These are phyloP conservation scores for Stomatorhinus walkeri DNA, from an alignment of 2,797 vertebrate genomes.

Conservation along the genomic window DNA sequence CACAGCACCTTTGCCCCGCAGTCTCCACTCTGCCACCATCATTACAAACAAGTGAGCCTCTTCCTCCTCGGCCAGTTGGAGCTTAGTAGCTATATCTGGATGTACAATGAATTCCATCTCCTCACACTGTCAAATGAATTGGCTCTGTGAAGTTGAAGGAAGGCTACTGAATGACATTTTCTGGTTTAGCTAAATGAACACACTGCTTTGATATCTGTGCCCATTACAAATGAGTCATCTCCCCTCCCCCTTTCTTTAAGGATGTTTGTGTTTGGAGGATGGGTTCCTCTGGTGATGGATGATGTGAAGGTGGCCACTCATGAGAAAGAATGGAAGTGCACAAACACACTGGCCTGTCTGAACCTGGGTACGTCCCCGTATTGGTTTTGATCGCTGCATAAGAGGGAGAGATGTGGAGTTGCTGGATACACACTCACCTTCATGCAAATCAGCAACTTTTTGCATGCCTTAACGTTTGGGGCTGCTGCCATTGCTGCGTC, in stretches of 20 bases:
- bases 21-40: slow-evolving; percentile 87
- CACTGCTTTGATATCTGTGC: background rate
- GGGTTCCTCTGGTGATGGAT: slow-evolving; percentile 85
- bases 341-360: slow-evolving; percentile 89
- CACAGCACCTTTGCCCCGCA: slow-evolving; percentile 80
- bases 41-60: slow-evolving; percentile 85
- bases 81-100: background rate
- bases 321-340: slow-evolving; percentile 98
- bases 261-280: slow-evolving; percentile 86
- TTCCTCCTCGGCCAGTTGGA: background rate
- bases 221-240: background rate
- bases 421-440: background rate
- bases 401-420: background rate
- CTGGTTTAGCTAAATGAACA: background rate
- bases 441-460: background rate
- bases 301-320: slow-evolving; percentile 96
- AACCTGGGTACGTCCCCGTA: slow-evolving; percentile 72
- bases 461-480: background rate
- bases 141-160: background rate
- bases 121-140: slow-evolving; percentile 15
- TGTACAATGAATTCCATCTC: background rate
- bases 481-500: background rate
- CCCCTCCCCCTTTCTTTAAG: slow-evolving; percentile 38
- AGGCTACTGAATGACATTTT: background rate
- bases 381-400: background rate